Base-by-base conservation (phyloP, 2,113 vertebrate genomes). In the Podarcis muralis region DNA sequence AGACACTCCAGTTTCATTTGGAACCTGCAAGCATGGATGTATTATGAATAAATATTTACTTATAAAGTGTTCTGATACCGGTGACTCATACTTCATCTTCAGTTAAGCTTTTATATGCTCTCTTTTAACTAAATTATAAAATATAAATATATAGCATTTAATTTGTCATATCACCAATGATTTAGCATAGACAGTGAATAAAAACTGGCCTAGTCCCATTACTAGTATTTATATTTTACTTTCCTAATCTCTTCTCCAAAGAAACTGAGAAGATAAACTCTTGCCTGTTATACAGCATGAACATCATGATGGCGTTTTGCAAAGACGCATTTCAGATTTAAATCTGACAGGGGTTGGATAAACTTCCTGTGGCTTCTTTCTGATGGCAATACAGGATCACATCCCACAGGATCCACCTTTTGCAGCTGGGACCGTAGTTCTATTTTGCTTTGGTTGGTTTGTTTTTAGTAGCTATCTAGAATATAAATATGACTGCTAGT, bases 391-490 rank as follows among this genome's bases (percentile, higher is more conserved):
- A 53, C 48, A 53, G 48, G 48, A 12, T 53, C 48, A 53, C 48
- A 53, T 12, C 48, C 9, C 48, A 53, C 9, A 53, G 48, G 11
- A 2, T 53, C 48, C 48, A 53, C 48, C 48, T 86, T 18, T 65
- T 2, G 88, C 35, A 71, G 3, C 72, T 83, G 57, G 72, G 86
- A 32, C 53, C 48, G 1, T 8, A 82, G 76, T 85, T 88, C 25
- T 81, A 35, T 1, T 57, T 43, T 91, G 35, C 43, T 7, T 16
- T 85, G 0, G 18, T 75, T 27, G 62, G 27, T 76, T 30, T 85
- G 48, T 83, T 87, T 22, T 35, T 69, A 69, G 18, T 37, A 83
- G 48, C 4, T 84, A 35, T 85, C 77, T 78, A 74, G 27, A 91
- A 84, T 1, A 75, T 22, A 90, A 78, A 80, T 84, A 76, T 76